These are phyloP conservation scores for Anoplophora glabripennis DNA, from an alignment of 1,140 invertebrate genomes.

Conservation along the genomic window DNA sequence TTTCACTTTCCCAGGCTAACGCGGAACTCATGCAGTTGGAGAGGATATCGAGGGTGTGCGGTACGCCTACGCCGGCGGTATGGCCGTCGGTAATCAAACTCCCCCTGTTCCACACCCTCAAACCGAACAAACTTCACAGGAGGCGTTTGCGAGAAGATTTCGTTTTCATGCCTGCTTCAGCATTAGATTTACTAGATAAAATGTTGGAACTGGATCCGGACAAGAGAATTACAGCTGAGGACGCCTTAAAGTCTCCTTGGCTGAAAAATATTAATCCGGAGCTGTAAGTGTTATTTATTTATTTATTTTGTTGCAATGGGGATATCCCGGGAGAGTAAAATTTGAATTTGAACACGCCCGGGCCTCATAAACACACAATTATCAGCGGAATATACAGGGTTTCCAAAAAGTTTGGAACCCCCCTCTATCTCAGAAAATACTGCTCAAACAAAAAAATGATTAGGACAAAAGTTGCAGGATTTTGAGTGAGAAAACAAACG, in stretches of 20 bases:
- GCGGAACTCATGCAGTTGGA: constrained; percentile 93
- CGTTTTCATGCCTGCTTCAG: constrained; percentile 81
- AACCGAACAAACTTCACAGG: constrained; percentile 88
- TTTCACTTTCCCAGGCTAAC: constrained; percentile 66
- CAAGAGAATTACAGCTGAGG: constrained; percentile 89
- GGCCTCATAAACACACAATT: no score
- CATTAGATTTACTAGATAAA: constrained; percentile 90
- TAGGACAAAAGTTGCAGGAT: no score
- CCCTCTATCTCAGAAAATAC: no score
- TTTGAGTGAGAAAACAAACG: no score
- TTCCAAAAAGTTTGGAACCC: no score
- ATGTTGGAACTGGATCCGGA: constrained; percentile 97
- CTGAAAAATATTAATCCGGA: constrained; percentile 87
- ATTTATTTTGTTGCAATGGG: no score
- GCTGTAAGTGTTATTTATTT: constrained; percentile 63
- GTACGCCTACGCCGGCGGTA: constrained; percentile 92
- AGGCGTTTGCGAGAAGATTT: constrained; percentile 91
- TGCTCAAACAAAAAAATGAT: no score
- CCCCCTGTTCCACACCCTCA: constrained; percentile 87
- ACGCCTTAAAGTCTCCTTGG: constrained; percentile 93
- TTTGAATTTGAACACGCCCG: no score
- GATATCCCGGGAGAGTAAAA: no score
- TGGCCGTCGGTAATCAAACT: constrained; percentile 97
- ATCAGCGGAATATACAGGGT: no score
- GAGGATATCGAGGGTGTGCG: constrained; percentile 91